phyloP scores from a whole-genome alignment of 1,140 invertebrate genomes.

The Drosophila simulans region DNA sequence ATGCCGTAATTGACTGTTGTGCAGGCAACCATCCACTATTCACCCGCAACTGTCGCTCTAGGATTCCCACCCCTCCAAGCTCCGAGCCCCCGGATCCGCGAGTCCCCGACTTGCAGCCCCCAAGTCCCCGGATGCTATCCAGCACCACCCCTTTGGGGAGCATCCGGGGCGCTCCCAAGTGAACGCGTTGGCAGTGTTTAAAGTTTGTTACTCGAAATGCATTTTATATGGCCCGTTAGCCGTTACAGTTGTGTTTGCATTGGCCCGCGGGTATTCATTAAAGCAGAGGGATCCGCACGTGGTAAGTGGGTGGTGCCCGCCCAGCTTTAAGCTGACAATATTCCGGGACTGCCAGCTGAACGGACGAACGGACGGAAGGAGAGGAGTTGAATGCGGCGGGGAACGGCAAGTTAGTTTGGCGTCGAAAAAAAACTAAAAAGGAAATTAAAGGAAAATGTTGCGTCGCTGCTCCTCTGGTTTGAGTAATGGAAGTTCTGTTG shows the following conservation, averaged over 20 bases:
- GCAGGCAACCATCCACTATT: constrained; percentile 27
- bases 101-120: neutral
- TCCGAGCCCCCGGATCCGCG: neutral
- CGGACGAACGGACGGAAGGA: constrained; percentile 3
- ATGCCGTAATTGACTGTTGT: constrained; percentile 24
- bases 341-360: constrained; percentile 19
- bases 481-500: constrained; percentile 77
- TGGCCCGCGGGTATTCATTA: constrained; percentile 71
- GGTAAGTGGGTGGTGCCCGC: constrained; percentile 18
- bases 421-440: constrained; percentile 66
- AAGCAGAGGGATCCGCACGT: constrained; percentile 51
- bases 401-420: constrained; percentile 65
- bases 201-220: constrained; percentile 79
- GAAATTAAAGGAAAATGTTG: constrained; percentile 81
- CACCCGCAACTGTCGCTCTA: constrained; percentile 25
- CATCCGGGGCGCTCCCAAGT: constrained; percentile 61
- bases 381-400: constrained; percentile 15
- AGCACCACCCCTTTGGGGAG: neutral
- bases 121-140: neutral
- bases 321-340: constrained; percentile 71
- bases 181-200: constrained; percentile 68
- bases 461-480: constrained; percentile 57
- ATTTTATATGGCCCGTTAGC: constrained; percentile 77
- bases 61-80: neutral
- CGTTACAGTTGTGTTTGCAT: constrained; percentile 73